Evolutionary conservation across 53 echinoderm and acorn worm species (phyloP), one percentile per base, ranked within the genome.

Genomic region (Antedon mediterranea): DNA sequence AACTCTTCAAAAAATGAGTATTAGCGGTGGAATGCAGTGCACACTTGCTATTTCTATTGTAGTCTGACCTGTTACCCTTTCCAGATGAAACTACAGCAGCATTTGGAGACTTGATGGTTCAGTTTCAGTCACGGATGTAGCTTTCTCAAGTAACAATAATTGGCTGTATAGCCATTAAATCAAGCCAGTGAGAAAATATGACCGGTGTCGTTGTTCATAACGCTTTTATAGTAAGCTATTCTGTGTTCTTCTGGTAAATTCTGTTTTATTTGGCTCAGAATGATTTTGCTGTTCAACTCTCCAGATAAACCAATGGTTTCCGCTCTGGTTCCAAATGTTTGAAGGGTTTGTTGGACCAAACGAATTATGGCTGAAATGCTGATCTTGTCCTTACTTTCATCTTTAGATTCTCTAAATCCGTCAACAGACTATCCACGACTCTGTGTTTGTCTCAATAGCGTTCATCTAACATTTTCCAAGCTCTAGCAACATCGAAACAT

Each of bases 161-260:
- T 93, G 89, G 30, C 89, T 87, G 33, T 87, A 82, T 28, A 93
- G 71, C 91, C 89, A 92, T 77, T 80, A 92, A 31, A 92, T 86
- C 41, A 41, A 13, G 13, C 41, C 41, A 41, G 41, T 41, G 13
- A 41, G 41, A 41, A 41, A n/a, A n/a, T n/a, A n/a, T n/a, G n/a
- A n/a, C 37, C 37, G 4, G 37, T 37, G 11, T 83, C 30, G 33
- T 87, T 82, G 32, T 89, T 87, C 76, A 92, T 84, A 31, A 92
- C 86, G 41, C 85, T 87, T 74, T 89, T 92, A 72, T 81, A 89
- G 72, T 77, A 92, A 15, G 86, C 92, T 26, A 92, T 84, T 32
- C 89, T 85, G 32, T 92, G 93, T n/a, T 92, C 89, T 71, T 92
- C 93, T 0, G 93, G 89, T 71, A 93, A 76, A 34, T 81, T 83